Conservation (phyloP, 2,113 vertebrate genomes). For the Cryptomyrus ogoouensis region DNA sequence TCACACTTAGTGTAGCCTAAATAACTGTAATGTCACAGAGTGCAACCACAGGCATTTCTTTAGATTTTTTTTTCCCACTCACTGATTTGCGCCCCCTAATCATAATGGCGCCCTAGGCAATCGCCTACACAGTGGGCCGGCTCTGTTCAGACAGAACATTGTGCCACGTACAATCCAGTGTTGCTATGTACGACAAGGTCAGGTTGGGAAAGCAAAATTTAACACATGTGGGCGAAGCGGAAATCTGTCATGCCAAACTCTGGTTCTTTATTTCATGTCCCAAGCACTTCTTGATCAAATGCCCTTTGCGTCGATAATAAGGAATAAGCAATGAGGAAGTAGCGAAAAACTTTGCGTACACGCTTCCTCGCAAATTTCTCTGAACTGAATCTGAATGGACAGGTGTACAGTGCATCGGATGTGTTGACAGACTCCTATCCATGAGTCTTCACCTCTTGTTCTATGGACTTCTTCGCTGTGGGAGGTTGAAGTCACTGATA, state of each 20-base stretch:
- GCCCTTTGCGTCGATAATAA: neutral
- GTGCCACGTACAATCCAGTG: neutral
- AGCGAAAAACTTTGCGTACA: neutral
- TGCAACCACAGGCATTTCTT: too few relatives aligned
- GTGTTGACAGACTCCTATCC: neutral
- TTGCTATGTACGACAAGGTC: neutral
- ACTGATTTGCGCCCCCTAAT: too few relatives aligned
- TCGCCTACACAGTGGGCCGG: neutral
- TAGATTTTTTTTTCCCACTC: too few relatives aligned
- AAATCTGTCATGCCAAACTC: neutral
- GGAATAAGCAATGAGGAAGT: neutral
- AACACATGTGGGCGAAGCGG: neutral
- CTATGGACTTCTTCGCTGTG: neutral
- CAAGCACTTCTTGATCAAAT: neutral
- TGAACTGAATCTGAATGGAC: neutral
- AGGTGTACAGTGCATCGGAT: neutral
- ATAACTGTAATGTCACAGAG: neutral
- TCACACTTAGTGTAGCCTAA: neutral
- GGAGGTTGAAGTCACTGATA: neutral
- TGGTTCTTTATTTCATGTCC: neutral
- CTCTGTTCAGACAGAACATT: neutral
- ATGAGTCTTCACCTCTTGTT: neutral
- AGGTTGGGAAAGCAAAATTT: neutral
- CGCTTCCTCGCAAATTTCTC: neutral
- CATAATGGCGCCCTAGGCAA: too few relatives aligned